These are phyloP conservation scores for Anthopleura sola DNA, from an alignment of 64 coral and sea anemone species.

Conservation along the genomic window DNA sequence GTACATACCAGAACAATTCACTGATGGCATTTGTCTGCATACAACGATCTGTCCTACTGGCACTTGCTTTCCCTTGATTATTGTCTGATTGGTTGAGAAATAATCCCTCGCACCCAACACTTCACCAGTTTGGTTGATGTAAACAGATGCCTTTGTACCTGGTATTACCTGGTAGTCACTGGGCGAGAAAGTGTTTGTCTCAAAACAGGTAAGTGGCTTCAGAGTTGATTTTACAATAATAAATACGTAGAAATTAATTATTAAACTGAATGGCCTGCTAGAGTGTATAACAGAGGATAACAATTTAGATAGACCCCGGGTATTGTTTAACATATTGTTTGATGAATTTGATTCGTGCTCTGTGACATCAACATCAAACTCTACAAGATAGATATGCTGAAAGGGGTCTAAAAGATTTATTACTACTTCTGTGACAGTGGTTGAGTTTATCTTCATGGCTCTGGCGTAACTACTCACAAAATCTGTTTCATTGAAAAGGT, in stretches of 20 bases:
- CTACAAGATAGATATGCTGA: too few species aligned
- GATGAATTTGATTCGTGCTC: too few species aligned
- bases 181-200: not conserved
- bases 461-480: too few species aligned
- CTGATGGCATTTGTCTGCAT: conserved; percentile 17
- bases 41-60: conserved; percentile 16
- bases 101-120: not conserved
- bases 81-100: conserved; percentile 2
- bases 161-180: not conserved
- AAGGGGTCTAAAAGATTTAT: too few species aligned
- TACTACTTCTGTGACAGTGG: too few species aligned
- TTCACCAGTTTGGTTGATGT: conserved; percentile 19
- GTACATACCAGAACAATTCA: conserved; percentile 21
- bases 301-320: too few species aligned
- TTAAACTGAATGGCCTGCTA: too few species aligned
- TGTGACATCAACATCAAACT: not conserved
- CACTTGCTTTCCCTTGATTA: not conserved
- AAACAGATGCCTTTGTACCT: not conserved
- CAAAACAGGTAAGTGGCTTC: not conserved
- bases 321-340: too few species aligned
- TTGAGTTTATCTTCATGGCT: too few species aligned
- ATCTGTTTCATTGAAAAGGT: not conserved
- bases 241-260: too few species aligned
- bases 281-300: too few species aligned
- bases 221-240: not conserved